These are phyloP conservation scores for Lacanobia oleracea DNA, from an alignment of 2,888 invertebrate species.

Conservation along the genomic window DNA sequence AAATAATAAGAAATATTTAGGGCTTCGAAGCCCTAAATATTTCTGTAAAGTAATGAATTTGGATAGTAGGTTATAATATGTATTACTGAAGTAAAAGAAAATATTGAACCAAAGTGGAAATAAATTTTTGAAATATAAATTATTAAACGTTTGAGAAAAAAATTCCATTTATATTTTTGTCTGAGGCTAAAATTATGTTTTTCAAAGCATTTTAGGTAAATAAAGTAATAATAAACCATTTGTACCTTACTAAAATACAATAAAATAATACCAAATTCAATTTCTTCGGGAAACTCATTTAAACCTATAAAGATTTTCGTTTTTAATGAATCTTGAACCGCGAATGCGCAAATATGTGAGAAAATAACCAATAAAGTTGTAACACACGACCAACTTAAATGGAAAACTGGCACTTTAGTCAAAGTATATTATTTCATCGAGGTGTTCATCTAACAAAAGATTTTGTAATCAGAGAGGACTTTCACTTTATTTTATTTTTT, in stretches of 20 bases:
- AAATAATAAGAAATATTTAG: neutral
- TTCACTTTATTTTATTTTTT: conserved; percentile 23
- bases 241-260: too few species aligned
- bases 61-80: neutral
- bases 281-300: conserved; percentile 36
- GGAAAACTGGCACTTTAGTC: conserved; percentile 51
- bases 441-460: conserved; percentile 25
- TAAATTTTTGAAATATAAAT: neutral
- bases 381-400: conserved; percentile 59
- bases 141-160: too few species aligned
- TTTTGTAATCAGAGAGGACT: conserved; percentile 30
- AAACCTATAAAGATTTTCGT: conserved; percentile 61
- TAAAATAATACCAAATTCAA: conserved; percentile 47
- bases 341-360: conserved; percentile 56
- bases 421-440: conserved; percentile 48
- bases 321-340: conserved; percentile 62
- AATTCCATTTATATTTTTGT: too few species aligned
- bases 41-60: neutral
- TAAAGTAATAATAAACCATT: too few species aligned
- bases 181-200: neutral
- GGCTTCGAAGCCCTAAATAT: neutral
- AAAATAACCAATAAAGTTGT: conserved; percentile 56
- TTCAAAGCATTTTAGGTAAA: too few species aligned
- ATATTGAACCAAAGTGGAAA: conserved; percentile 1
- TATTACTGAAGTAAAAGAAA: neutral